Conservation (phyloP, 2,888 invertebrate genomes). For the Metacarcinus magister region DNA sequence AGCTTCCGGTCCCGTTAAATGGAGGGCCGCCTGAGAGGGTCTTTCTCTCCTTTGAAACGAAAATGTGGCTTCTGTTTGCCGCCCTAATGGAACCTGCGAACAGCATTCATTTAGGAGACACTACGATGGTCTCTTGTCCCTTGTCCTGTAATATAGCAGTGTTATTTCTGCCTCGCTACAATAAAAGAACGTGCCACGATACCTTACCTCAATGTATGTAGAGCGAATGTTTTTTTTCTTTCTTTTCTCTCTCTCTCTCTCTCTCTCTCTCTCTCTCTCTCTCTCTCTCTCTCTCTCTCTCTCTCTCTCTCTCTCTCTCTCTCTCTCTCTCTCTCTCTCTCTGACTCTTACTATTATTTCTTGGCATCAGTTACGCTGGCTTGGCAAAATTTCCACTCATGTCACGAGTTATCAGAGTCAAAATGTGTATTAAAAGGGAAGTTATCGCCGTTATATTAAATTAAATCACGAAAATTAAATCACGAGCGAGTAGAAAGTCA, state of each 20-base stretch:
- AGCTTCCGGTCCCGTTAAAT: slow-evolving; percentile 17
- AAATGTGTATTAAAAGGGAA: too few species aligned
- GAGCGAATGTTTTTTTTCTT: background rate
- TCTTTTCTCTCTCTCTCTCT: background rate
- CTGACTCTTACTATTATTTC: background rate
- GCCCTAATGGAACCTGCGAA: slow-evolving; percentile 3
- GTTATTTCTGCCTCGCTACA: background rate
- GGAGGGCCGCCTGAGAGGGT: slow-evolving; percentile 26
- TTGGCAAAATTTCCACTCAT: too few species aligned
- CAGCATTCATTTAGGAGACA: background rate
- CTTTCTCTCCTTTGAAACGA: slow-evolving; percentile 33
- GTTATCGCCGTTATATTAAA: background rate
- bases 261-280: background rate
- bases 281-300: background rate
- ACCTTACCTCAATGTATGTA: background rate
- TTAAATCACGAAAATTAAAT: background rate
- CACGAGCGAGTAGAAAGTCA: background rate
- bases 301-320: too few species aligned
- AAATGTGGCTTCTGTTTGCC: slow-evolving; percentile 36
- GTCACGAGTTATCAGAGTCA: too few species aligned
- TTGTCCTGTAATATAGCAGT: background rate
- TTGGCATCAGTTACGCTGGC: too few species aligned
- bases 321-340: too few species aligned
- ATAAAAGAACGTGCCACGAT: background rate
- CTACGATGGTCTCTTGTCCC: background rate